Evolutionary conservation across 2,888 invertebrate species (phyloP), one percentile per base, ranked within the genome.

Genomic region (Buathra laborator): DNA sequence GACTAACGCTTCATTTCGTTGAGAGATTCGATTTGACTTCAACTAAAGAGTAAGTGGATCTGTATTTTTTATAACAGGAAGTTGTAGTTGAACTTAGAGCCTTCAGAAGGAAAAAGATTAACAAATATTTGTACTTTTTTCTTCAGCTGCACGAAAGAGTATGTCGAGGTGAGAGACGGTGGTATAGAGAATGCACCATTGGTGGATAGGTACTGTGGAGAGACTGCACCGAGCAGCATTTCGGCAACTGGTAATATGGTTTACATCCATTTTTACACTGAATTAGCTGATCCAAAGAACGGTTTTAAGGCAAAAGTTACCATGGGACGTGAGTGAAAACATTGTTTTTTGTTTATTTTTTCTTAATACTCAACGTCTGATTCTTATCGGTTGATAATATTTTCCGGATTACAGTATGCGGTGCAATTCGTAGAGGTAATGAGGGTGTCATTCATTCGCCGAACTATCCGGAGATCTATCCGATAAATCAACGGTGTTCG

Each of bases 151-250:
- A 89, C 89, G 6, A 91, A 91, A 37, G 97, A 97, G 91, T 97
- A 95, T 87, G 94, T 99, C 0, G 98, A 98, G 94, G 91, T 99
- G 9, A 95, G 96, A 86, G 98, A 99, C 93, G 99, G 99, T 0
- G 96, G 96, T 0, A 97, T 98, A 0, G 94, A 94, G 29, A 91
- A 95, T 78, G 96, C 99, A 0, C 95, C 95, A 0, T 88, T 95
- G 0, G 92, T 98, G 56, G 96, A 96, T 0, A 95, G 94, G 86
- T 96, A 94, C 90, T 98, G 98, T 90, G 90, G 92, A n/a, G 93
- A 94, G 1, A 94, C 92, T 4, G 90, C 92, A 62, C 97, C 97
- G 0, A 95, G 95, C 56, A 96, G 96, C 0, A 94, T 95, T 64
- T 95, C 95, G 88, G 95, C 96, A 0, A 95, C 94, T 2, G 96